Base-by-base conservation (phyloP, 2,888 invertebrate species). In the Alsophila aescularia region DNA sequence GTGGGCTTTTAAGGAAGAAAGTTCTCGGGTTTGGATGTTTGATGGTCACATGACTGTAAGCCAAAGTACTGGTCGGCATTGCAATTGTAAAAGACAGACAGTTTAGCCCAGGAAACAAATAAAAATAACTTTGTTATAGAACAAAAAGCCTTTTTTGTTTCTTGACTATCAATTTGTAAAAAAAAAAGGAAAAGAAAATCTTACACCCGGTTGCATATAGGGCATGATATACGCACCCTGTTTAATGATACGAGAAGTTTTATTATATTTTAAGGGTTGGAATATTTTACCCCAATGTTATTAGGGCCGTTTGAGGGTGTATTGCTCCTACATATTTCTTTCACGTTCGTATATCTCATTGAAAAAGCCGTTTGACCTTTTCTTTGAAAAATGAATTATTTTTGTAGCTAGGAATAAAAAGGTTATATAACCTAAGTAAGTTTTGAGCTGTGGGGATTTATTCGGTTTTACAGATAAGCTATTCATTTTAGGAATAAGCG, bases 251-350 rank as follows among this genome's bases (percentile, higher is more conserved):
- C 48, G 53, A 32, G 37, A 37, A 48, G 24, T 48, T 53, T 53
- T 53, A 53, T 53, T 53, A 48, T 53, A 31, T 53, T 48, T 43
- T 34, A 53, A 53, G 53, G 53, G 48, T 37, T 29, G 42, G 48
- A 37, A 53, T 53, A 53, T 48, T 37, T 48, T 43, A 43, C 37
- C 48, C 37, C 35, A 37, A 48, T 32, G 37, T 53, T 53, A 43
- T 53, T 42, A 47, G 53, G 43, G 42, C 37, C 37, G 42, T 13
- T 6, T 7, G 5, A 14, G 14, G 31, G 16, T 8, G 31, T 32
- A 48, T 54, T 39, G 53, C 48, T 13, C 21, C 12, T 39, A 37
- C 37, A 39, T 54, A 54, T 54, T 54, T 32, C 47, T 15, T 43
- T 42, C 43, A 48, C 48, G 43, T 43, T 5, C 48, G 24, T 2